A percentile compares a stretch with the other conserved stretches of the same genome.
These are phyloP conservation scores for Alethe diademata DNA, from an alignment of 2,113 vertebrate species.

Conservation along the genomic window DNA sequence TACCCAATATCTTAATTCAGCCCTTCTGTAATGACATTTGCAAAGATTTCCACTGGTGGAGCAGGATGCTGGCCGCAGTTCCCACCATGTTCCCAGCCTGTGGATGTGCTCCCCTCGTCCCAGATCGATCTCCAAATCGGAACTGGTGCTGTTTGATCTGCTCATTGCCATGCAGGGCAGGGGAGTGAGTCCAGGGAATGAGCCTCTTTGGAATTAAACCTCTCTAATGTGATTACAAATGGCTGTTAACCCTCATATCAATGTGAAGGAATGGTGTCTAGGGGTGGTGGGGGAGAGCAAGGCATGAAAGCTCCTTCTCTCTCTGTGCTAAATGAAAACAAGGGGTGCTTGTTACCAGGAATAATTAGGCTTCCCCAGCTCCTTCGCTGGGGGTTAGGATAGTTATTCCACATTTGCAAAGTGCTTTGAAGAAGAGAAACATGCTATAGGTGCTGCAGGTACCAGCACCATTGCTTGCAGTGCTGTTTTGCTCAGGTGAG, in stretches of 20 bases:
- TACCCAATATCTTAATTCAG: background rate
- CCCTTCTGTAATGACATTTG: constrained; percentile 1
- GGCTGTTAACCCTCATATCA: constrained; percentile 13
- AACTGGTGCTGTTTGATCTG: constrained; percentile 58
- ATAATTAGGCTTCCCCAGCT: background rate
- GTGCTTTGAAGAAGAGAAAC: background rate
- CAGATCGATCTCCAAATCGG: background rate
- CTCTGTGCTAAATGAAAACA: background rate
- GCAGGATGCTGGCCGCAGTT: background rate
- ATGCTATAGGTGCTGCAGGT: background rate
- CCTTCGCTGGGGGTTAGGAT: background rate
- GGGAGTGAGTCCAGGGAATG: background rate
- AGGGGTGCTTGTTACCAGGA: background rate
- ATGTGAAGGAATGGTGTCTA: background rate
- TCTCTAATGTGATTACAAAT: constrained; percentile 3
- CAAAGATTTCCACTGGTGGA: constrained; percentile 27
- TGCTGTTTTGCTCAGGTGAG: background rate
- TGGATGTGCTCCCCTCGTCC: background rate
- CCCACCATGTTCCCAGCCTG: background rate
- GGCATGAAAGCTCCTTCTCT: background rate
- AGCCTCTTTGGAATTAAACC: constrained; percentile 50
- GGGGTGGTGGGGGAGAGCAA: background rate
- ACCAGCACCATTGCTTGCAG: background rate
- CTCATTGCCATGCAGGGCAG: constrained; percentile 34
- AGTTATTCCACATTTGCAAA: background rate